A percentile compares a stretch with the other conserved stretches of the same genome.
These are phyloP conservation scores for Acrocephalus kingi DNA, from an alignment of 2,113 vertebrate species.

Conservation along the genomic window DNA sequence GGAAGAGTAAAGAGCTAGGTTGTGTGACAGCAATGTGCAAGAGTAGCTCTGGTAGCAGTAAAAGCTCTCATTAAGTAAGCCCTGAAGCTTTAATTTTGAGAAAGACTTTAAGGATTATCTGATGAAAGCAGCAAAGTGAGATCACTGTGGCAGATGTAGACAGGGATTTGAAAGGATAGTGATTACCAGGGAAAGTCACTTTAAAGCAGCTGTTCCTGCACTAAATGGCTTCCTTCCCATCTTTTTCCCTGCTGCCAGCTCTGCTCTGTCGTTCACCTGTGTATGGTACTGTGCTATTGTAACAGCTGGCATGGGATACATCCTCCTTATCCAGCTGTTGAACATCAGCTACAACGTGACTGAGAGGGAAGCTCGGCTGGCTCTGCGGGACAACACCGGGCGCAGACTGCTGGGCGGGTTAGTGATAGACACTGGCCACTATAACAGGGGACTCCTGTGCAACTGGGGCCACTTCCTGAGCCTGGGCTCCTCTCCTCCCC, in stretches of 20 bases:
- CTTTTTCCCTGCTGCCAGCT: conserved; percentile 71
- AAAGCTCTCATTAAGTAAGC: conserved; percentile 35
- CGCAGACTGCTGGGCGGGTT: conserved; percentile 85
- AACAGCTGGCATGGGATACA: conserved; percentile 87
- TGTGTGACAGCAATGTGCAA: neutral
- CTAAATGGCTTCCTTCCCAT: conserved; percentile 63
- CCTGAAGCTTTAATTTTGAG: conserved; percentile 52
- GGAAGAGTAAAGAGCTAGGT: neutral
- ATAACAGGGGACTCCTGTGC: conserved; percentile 82
- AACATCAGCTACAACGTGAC: conserved; percentile 97
- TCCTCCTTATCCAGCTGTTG: conserved; percentile 89
- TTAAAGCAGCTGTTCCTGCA: conserved; percentile 31
- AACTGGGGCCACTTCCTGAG: conserved; percentile 93
- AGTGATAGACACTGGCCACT: conserved; percentile 85
- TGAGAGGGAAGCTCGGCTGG: conserved; percentile 88
- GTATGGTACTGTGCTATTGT: conserved; percentile 95
- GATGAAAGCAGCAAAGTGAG: conserved; percentile 37
- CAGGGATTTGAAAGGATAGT: conserved; percentile 53
- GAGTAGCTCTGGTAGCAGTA: neutral
- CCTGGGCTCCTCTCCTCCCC: conserved; percentile 63
- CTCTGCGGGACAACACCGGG: conserved; percentile 83
- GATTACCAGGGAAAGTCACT: conserved; percentile 46
- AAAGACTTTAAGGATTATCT: conserved; percentile 50
- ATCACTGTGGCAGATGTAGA: conserved; percentile 50
- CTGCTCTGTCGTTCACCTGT: conserved; percentile 93